Evolutionary conservation across 35 echinoderm and acorn worm species (phyloP).

Genomic region (Ptychodera flava): DNA sequence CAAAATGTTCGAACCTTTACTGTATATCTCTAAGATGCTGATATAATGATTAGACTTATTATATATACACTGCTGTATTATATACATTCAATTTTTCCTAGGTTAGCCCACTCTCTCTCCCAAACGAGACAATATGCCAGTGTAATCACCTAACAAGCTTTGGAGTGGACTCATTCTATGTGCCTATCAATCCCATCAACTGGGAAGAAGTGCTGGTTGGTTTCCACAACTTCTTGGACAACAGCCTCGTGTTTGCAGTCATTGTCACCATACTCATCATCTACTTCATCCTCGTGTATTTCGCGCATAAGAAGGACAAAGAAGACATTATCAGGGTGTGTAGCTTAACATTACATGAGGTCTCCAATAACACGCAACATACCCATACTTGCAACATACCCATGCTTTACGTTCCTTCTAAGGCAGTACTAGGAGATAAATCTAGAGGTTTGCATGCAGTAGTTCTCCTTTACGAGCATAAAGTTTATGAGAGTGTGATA

Average conservation of each 20-base stretch:
- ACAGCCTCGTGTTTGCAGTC: not conserved
- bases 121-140: not conserved
- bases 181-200: not conserved
- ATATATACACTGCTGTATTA: too few relatives aligned
- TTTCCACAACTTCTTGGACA: not conserved
- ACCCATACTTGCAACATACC: too few relatives aligned
- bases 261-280: not conserved
- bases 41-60: too few relatives aligned
- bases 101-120: not conserved
- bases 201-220: not conserved
- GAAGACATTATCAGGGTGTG: not conserved
- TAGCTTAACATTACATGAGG: too few relatives aligned
- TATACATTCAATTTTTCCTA: not conserved
- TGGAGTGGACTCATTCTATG: not conserved
- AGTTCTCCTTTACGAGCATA: too few relatives aligned
- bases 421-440: too few relatives aligned
- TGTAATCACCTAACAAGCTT: not conserved
- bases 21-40: too few relatives aligned
- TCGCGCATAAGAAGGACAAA: not conserved
- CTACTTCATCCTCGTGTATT: not conserved
- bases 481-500: too few relatives aligned
- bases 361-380: too few relatives aligned
- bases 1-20: too few relatives aligned
- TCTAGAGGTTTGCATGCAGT: too few relatives aligned
- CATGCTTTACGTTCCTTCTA: too few relatives aligned